phyloP scores from a whole-genome alignment of 2,888 invertebrate genomes.

The Tenthredo notha region DNA sequence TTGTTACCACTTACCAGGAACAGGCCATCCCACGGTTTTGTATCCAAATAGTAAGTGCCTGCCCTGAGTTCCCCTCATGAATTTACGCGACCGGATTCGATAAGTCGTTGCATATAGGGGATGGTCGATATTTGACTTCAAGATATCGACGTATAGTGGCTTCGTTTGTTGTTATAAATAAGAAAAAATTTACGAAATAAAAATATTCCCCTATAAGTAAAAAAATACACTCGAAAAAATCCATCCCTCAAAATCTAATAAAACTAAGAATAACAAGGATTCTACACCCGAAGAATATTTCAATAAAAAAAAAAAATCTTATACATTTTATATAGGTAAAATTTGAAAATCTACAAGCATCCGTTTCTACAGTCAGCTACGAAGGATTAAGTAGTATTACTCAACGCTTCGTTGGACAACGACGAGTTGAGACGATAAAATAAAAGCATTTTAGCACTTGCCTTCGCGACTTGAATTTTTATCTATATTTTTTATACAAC shows the following conservation, averaged over 20 bases:
- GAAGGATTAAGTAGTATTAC: background rate
- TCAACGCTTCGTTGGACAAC: conserved; percentile 22
- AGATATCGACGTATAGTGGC: background rate
- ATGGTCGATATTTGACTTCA: background rate
- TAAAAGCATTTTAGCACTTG: background rate
- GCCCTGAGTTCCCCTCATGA: conserved; percentile 16
- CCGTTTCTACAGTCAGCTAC: background rate
- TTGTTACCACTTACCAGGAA: conserved; percentile 23
- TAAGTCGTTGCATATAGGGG: conserved; percentile 4
- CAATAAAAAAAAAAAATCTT: background rate
- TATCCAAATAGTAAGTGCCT: conserved; percentile 35
- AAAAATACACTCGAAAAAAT: background rate
- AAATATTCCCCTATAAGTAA: background rate
- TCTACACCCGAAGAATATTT: background rate
- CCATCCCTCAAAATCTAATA: background rate
- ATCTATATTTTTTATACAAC: background rate
- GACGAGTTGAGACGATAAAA: background rate
- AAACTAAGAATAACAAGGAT: background rate
- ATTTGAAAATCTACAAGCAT: background rate
- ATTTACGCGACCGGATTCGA: conserved; percentile 32
- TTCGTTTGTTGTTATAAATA: background rate
- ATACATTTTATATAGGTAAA: background rate
- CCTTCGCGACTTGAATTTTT: background rate
- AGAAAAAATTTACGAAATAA: background rate
- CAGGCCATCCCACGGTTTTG: conserved; percentile 23